A percentile compares a stretch with the other conserved stretches of the same genome.
These are phyloP conservation scores for Perdita meconis DNA, from an alignment of 2,888 invertebrate species.

Conservation along the genomic window DNA sequence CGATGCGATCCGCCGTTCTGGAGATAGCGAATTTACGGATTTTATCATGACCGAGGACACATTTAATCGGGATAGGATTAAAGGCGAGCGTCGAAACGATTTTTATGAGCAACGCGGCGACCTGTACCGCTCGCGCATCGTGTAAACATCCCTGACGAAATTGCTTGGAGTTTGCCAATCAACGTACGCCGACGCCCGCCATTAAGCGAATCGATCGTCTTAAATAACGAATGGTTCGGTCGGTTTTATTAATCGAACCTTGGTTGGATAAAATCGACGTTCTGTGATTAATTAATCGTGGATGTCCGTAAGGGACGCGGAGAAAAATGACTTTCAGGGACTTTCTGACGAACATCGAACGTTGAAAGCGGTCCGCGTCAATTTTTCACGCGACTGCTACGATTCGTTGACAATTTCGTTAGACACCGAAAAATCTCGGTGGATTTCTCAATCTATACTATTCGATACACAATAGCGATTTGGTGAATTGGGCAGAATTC, in stretches of 20 bases:
- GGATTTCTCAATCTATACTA: too few relatives aligned
- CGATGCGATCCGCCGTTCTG: conserved; percentile 5
- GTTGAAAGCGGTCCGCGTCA: conserved; percentile 8
- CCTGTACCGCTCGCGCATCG: neutral
- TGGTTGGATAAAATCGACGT: conserved; percentile 40
- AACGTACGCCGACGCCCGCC: neutral
- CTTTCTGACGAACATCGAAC: conserved; percentile 9
- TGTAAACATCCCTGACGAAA: conserved; percentile 21
- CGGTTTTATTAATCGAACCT: conserved; percentile 50
- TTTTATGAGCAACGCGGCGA: conserved; percentile 13
- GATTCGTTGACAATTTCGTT: conserved; percentile 23
- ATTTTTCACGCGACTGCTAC: conserved; percentile 34
- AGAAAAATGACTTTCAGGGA: conserved; percentile 38
- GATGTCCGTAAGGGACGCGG: conserved; percentile 9
- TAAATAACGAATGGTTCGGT: conserved; percentile 37
- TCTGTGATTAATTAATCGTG: conserved; percentile 51
- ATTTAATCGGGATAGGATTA: conserved; percentile 31
- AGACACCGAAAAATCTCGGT: neutral
- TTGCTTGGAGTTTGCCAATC: neutral
- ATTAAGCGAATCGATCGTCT: conserved; percentile 17
- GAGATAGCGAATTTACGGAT: conserved; percentile 37
- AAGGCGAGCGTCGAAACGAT: conserved; percentile 23
- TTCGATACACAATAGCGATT: too few relatives aligned
- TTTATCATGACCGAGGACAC: conserved; percentile 15
- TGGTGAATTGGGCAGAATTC: conserved; percentile 68